Evolutionary conservation across 2,888 invertebrate species (phyloP), one percentile per base, ranked within the genome.

Genomic region (Zygothrica quintamaculata): DNA sequence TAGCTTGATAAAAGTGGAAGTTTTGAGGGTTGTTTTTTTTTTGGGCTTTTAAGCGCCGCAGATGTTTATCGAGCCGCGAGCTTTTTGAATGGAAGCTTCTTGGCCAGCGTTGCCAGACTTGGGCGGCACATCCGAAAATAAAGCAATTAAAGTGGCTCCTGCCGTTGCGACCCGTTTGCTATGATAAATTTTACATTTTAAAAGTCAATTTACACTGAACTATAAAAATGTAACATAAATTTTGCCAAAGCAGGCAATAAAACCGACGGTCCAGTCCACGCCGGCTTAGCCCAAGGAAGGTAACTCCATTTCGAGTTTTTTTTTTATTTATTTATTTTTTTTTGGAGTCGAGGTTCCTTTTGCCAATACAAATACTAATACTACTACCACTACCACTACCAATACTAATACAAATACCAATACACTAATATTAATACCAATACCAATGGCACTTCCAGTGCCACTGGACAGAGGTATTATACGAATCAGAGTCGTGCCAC

Each of bases 151-250:
- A 78, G 43, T 65, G 60, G 40, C 52, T 55, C 44, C 68, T 50
- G 34, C 52, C 51, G 65, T 76, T 69, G 29, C 73, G 33, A 47
- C 15, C 57, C 69, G 64, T 72, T 66, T 86, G 82, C 84, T 87
- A 81, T 89, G 89, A 89, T 89, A 87, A 88, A 89, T 82, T 89
- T 87, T 88, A 87, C 89, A 89, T 88, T 89, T 89, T 89, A 87
- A 89, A 89, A 89, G 90, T 88, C 88, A 89, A 89, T 89, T 89
- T 89, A 89, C 90, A 89, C 90, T 88, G 89, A 89, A 88, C 89
- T 87, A 89, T 88, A 89, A 89, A 89, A 89, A 84, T 85, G 86
- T 86, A 84, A 80, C 87, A 89, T 89, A 89, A 89, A 89, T 89
- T 88, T 73, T 76, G 73, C 66, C 76, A 75, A 85, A 87, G 76